Evolutionary conservation across 2,113 vertebrate genomes (phyloP).

Genomic region (Malaclemys terrapin): DNA sequence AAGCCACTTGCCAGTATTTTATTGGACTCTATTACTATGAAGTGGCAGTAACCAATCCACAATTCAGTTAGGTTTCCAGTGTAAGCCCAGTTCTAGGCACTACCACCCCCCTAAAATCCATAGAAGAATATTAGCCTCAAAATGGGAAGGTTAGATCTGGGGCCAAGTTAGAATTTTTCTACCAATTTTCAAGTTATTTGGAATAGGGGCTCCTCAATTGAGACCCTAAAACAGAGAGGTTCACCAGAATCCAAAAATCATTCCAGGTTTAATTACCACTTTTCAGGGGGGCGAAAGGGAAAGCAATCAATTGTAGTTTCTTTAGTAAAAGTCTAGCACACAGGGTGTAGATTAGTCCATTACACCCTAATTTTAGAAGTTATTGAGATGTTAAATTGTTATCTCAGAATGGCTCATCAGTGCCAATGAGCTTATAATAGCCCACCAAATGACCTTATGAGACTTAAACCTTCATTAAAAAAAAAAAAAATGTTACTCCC

Average conservation of each 20-base stretch:
- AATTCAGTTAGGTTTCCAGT: not conserved
- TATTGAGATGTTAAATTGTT: conserved; percentile 13
- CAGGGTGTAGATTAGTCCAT: conserved; percentile 20
- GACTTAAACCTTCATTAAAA: not conserved
- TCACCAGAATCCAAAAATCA: not conserved
- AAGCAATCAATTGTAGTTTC: not conserved
- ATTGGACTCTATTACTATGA: conserved; percentile 19
- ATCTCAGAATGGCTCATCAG: conserved; percentile 23
- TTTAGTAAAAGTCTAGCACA: not conserved
- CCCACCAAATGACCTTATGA: not conserved
- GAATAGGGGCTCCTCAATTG: not conserved
- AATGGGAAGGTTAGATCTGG: conserved; percentile 19
- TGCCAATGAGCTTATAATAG: not conserved
- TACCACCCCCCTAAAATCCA: not conserved
- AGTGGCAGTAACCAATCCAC: not conserved
- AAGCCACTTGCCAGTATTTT: conserved; percentile 29
- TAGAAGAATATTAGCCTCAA: not conserved
- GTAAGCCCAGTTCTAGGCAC: not conserved
- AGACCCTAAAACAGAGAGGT: not conserved
- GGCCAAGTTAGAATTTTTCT: conserved; percentile 13
- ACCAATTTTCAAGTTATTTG: not conserved
- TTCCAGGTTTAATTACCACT: not conserved
- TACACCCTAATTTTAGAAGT: not conserved
- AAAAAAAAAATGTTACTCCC: not conserved
- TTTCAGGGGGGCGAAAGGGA: not conserved